Evolutionary conservation across 1,140 invertebrate genomes (phyloP), one percentile per base, ranked within the genome.

Genomic region (Lepidurus couesii): DNA sequence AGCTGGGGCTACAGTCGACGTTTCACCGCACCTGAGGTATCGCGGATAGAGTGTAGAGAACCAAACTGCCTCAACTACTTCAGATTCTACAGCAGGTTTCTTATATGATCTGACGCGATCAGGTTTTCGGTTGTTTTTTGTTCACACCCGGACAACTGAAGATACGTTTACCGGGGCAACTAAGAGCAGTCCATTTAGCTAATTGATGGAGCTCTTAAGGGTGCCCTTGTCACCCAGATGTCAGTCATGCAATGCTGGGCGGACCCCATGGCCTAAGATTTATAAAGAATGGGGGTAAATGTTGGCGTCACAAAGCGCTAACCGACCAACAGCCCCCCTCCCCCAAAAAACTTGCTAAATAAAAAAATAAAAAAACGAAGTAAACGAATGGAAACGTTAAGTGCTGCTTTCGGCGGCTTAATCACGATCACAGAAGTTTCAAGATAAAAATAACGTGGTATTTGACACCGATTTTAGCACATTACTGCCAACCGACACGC

Each of bases 161-260:
- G n/a, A 4, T 65, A 65, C 53, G 16, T 21, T 13, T 13, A 21
- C 53, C 16, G 16, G 53, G 0, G 53, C 53, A 11, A 21, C 53
- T 65, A 65, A 65, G 16, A 65, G 53, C 53, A 65, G 53, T 65
- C 53, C 53, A 65, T 65, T 65, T 65, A 65, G 21, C 53, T 65
- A 65, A 65, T 65, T 65, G 53, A 16, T 21, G 21, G 53, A n/a
- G 21, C n/a, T 65, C 21, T 65, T 65, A 11, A 13, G 21, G 13
- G 7, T 65, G 53, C 13, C 21, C n/a, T 65, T 21, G 53, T 65
- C 53, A 65, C 16, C n/a, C 9, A 65, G 53, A 16, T 65, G 53
- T 65, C 8, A 7, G 53, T 65, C 53, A 65, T 13, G n/a, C n/a
- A 65, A 65, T 16, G 53, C 13, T 65, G 9, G 53, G 16, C 53